These are phyloP conservation scores for Stichodactyla helianthus DNA, from an alignment of 64 coral and sea anemone genomes.

Conservation along the genomic window DNA sequence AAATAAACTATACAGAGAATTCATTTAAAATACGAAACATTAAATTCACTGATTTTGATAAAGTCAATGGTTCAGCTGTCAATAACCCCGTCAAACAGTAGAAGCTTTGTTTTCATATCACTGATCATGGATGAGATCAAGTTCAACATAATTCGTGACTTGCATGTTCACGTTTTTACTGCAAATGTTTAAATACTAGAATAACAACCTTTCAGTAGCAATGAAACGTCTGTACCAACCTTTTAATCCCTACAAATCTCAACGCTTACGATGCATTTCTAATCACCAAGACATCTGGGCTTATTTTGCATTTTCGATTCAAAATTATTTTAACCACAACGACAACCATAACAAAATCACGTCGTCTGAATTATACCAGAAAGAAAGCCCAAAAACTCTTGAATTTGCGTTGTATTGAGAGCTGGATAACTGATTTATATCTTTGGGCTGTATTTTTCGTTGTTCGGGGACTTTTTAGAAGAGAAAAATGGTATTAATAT, in stretches of 20 bases:
- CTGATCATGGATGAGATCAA: background rate
- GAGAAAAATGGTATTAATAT: background rate
- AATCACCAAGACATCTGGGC: background rate
- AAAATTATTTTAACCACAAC: background rate
- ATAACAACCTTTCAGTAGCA: background rate
- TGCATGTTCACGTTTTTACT: background rate
- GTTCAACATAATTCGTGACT: background rate
- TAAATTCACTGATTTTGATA: too few relatives aligned
- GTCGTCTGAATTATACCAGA: background rate
- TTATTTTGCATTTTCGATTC: background rate
- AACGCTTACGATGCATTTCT: background rate
- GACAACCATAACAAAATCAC: background rate
- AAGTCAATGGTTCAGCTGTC: too few relatives aligned
- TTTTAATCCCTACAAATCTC: conserved; percentile 6
- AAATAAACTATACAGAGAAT: too few relatives aligned
- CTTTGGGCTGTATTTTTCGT: background rate
- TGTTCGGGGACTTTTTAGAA: background rate
- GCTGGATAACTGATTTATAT: background rate
- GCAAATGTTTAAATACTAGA: background rate
- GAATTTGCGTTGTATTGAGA: background rate
- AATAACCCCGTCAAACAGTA: background rate
- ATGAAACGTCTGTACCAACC: background rate
- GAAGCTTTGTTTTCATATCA: background rate
- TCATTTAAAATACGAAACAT: too few relatives aligned
- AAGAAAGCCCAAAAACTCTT: background rate